A percentile compares a stretch with the other conserved stretches of the same genome.
These are phyloP conservation scores for Scaptomyza hsui DNA, from an alignment of 1,140 invertebrate genomes.

Conservation along the genomic window DNA sequence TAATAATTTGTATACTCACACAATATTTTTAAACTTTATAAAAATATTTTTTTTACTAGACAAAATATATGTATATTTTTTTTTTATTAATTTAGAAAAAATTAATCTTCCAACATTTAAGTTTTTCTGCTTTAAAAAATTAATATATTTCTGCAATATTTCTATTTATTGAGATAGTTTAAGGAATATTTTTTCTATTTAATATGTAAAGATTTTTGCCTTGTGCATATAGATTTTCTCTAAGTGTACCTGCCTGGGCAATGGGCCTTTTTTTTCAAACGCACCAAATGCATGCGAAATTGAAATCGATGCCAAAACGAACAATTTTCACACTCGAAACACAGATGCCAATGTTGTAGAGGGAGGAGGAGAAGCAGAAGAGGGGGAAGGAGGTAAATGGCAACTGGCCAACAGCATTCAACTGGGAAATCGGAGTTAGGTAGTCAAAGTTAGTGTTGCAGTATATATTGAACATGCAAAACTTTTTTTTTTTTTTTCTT, in stretches of 20 bases:
- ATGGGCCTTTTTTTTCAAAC: conserved; percentile 24
- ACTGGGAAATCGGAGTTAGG: neutral
- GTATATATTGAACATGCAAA: conserved; percentile 22
- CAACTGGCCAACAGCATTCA: conserved; percentile 1
- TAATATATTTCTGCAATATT: too few species aligned
- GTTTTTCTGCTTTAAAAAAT: too few species aligned
- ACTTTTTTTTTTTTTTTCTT: conserved; percentile 26
- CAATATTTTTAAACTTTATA: too few species aligned
- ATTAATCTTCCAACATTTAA: too few species aligned
- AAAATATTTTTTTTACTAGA: too few species aligned
- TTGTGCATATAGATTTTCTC: too few species aligned
- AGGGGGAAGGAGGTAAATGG: neutral
- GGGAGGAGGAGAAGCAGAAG: neutral
- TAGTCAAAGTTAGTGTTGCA: neutral
- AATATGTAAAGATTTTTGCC: too few species aligned
- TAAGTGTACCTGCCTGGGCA: conserved; percentile 2
- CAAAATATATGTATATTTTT: too few species aligned
- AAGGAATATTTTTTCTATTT: too few species aligned
- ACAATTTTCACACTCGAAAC: conserved; percentile 60
- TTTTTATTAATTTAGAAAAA: too few species aligned
- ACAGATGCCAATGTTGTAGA: neutral
- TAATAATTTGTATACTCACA: too few species aligned
- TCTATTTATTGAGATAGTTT: too few species aligned
- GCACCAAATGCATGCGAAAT: conserved; percentile 74
- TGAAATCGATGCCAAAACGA: conserved; percentile 61